These are phyloP conservation scores for Silvanus unidentatus DNA, from an alignment of 2,888 invertebrate genomes.

Conservation along the genomic window DNA sequence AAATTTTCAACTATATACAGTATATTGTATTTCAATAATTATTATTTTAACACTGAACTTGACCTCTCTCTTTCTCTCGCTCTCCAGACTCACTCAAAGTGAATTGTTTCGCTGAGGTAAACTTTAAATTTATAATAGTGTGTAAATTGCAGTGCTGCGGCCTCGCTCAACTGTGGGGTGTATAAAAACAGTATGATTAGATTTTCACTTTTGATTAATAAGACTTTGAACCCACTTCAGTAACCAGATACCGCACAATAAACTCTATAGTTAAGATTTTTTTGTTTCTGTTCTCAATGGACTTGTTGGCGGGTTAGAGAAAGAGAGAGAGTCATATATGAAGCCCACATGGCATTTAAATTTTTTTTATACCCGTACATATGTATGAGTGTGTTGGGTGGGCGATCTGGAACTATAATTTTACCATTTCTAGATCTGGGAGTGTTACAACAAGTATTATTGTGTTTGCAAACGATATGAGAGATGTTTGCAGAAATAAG, in stretches of 20 bases:
- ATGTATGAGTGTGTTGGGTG: slow-evolving; percentile 13
- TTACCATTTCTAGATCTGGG: slow-evolving; percentile 14
- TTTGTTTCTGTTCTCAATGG: not conserved
- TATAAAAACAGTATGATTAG: no score
- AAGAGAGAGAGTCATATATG: slow-evolving; percentile 2
- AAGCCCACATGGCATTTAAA: slow-evolving; percentile 1
- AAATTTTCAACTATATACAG: slow-evolving; percentile 10
- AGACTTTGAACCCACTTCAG: no score
- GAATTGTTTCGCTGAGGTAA: not conserved
- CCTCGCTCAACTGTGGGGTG: no score
- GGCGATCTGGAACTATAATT: slow-evolving; percentile 19
- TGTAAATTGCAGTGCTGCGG: slow-evolving; percentile 1
- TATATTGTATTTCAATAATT: slow-evolving; percentile 11
- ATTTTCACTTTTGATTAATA: no score
- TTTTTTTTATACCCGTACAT: slow-evolving; percentile 1
- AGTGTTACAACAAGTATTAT: slow-evolving; percentile 14
- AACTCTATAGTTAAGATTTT: not conserved
- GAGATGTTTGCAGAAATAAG: not conserved
- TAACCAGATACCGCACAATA: no score
- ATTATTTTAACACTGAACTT: slow-evolving; percentile 18
- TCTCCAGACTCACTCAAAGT: not conserved
- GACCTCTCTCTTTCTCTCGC: slow-evolving; percentile 16
- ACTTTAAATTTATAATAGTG: slow-evolving; percentile 1
- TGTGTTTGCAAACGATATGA: slow-evolving; percentile 4
- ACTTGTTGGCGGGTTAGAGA: not conserved